Base-by-base conservation (phyloP, 2,888 invertebrate species). In the Lycia hirtaria region DNA sequence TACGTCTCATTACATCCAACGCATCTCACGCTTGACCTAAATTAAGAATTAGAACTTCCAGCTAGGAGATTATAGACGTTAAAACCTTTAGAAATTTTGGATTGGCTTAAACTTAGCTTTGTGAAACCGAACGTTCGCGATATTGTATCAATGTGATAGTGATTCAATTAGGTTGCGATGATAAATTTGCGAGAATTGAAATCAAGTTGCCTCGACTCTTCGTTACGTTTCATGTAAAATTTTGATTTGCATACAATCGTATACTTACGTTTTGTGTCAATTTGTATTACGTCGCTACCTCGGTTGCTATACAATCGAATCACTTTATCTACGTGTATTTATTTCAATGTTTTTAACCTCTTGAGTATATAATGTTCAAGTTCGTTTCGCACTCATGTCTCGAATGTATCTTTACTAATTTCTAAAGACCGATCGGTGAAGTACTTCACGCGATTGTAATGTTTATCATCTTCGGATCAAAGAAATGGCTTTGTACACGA, bases 41-140 rank as follows among this genome's bases (percentile, higher is more conserved):
- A 59, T 63, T 43, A 60, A 47, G 56, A 56, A 62, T 65, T 51
- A 58, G 40, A 50, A 35, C 49, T 22, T 28, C 41, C 33, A 52
- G 33, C 44, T 20, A 44, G 50, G 20, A 50, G 56, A 50, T 53
- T 45, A 22, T 4, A 56, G n/a, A 14, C 38, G 33, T 28, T 55
- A 44, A 5, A 20, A 12, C 32, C 10, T 14, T 0, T 32, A 5
- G 2, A 17, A 10, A 19, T 19, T 0, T 7, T 24, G n/a, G 5
- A 22, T 7, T 9, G 7, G 2, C 12, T 19, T 1, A 5, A 10
- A 17, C 35, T 6, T 17, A 17, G 10, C 1, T 15, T 19, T 3
- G 1, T 15, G 2, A 17, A 19, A 0, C 1, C n/a, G 19, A 15
- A 6, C 12, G 14, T 47, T 32, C 7, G 32, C 30, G 32, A 43